These are phyloP conservation scores for Campylorhamphus procurvoides DNA, from an alignment of 2,113 vertebrate genomes.

Conservation along the genomic window DNA sequence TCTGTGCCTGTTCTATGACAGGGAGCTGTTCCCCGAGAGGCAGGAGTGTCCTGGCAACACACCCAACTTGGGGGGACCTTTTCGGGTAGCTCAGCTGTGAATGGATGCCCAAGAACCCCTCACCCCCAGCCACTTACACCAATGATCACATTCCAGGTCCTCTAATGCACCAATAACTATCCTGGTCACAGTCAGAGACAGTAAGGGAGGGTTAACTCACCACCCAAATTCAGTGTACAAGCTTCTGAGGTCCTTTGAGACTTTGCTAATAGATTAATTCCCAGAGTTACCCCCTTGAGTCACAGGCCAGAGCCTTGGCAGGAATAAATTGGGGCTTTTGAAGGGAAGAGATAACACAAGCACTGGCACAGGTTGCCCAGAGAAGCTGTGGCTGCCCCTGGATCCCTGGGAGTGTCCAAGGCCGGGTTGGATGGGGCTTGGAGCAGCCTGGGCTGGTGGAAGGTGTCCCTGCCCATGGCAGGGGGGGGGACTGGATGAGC, in stretches of 20 bases:
- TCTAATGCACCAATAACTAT: neutral
- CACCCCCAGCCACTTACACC: neutral
- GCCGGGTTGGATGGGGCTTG: neutral
- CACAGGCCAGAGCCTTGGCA: neutral
- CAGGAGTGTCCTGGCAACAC: neutral
- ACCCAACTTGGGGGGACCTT: neutral
- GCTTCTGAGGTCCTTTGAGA: neutral
- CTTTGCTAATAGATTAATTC: neutral
- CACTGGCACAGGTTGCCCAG: neutral
- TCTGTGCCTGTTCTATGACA: fast-evolving
- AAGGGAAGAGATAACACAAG: neutral
- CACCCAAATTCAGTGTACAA: fast-evolving
- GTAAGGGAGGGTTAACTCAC: no score
- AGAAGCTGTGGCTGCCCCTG: neutral
- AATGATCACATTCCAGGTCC: neutral
- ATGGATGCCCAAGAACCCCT: neutral
- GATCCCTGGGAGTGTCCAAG: neutral
- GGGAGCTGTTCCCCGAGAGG: neutral
- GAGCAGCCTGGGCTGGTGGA: neutral
- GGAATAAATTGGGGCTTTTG: neutral
- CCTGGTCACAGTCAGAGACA: neutral
- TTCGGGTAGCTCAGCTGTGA: neutral
- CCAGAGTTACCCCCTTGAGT: neutral
- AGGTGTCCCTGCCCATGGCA: neutral
- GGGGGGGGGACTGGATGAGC: no score